Evolutionary conservation across 2,797 vertebrate genomes (phyloP).

Genomic region (Phataginus tricuspis): DNA sequence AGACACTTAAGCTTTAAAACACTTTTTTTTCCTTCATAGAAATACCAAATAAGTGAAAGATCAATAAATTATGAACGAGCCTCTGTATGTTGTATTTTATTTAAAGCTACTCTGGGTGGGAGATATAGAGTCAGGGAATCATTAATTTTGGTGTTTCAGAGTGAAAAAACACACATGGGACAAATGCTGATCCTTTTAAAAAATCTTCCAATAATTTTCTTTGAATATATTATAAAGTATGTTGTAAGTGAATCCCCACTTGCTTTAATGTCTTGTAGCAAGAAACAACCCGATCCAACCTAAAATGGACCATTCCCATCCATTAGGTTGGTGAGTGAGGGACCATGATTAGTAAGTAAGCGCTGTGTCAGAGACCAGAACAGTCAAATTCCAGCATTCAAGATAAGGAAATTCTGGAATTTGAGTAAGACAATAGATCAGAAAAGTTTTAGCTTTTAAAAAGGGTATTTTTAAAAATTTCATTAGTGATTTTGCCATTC

Average conservation of each 20-base stretch:
- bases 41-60: constrained; percentile 1
- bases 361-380: background rate
- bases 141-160: constrained; percentile 11
- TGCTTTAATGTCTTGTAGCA: background rate
- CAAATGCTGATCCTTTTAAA: constrained; percentile 1
- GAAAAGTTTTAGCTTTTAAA: background rate
- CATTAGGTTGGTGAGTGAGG: background rate
- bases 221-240: background rate
- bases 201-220: constrained; percentile 6
- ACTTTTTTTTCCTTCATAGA: background rate
- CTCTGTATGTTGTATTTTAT: background rate
- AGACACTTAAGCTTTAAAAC: background rate
- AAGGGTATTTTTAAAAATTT: constrained; percentile 20
- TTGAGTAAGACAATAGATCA: background rate
- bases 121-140: background rate
- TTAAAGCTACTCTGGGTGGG: background rate
- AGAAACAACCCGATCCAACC: background rate
- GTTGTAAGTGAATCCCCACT: no score
- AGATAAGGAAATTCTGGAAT: background rate
- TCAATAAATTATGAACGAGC: background rate
- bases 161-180: background rate
- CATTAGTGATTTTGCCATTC: background rate
- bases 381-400: background rate
- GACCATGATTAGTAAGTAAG: background rate
- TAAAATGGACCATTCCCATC: background rate